Conservation (phyloP, 1,140 invertebrate genomes). For the Lepidurus packardi region DNA sequence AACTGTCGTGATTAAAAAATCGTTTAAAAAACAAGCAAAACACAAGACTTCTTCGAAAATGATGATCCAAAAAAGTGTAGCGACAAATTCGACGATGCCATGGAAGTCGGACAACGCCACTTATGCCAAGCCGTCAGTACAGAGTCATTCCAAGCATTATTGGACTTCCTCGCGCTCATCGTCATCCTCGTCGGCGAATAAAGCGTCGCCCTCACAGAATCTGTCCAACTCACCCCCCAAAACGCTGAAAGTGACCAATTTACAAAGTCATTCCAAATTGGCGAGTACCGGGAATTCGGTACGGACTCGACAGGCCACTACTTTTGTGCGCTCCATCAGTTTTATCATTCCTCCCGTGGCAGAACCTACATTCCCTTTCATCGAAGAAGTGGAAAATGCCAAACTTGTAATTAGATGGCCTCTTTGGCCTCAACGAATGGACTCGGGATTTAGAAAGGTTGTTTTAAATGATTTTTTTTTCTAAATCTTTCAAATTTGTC, state of each 20-base stretch:
- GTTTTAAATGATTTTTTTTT: no score
- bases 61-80: not conserved
- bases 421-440: conserved; percentile 32
- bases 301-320: not conserved
- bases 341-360: conserved; percentile 28
- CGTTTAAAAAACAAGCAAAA: not conserved
- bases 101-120: not conserved
- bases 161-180: conserved; percentile 7
- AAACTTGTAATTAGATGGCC: conserved; percentile 29
- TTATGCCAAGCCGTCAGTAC: not conserved
- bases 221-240: not conserved
- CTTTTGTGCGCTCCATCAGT: conserved; percentile 14
- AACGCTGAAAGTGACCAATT: not conserved
- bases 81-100: not conserved
- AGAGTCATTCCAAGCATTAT: not conserved
- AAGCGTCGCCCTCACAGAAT: not conserved
- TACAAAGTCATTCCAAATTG: not conserved
- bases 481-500: no score
- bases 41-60: not conserved
- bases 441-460: conserved; percentile 32
- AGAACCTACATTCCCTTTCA: conserved; percentile 32
- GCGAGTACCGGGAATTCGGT: not conserved
- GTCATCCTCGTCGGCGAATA: not conserved
- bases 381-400: conserved; percentile 29
- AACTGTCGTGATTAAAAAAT: not conserved